Evolutionary conservation across 1,140 invertebrate genomes (phyloP).

Genomic region (Drosophila pseudoobscura): DNA sequence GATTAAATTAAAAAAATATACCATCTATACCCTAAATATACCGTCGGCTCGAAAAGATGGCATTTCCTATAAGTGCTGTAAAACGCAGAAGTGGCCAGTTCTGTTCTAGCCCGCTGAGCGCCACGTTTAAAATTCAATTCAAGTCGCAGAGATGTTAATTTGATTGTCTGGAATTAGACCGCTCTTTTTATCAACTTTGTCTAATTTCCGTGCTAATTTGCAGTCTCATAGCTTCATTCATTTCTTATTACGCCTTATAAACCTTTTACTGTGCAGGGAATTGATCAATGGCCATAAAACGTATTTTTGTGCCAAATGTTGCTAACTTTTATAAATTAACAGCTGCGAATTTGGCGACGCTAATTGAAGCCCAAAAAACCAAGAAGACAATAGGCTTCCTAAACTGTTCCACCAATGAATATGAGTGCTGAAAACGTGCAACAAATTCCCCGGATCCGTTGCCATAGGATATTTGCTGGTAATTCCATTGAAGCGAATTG

Average conservation of each 20-base stretch:
- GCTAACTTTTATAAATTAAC: slow-evolving; percentile 65
- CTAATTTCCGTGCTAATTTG: slow-evolving; percentile 31
- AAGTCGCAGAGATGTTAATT: no score
- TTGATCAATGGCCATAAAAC: slow-evolving; percentile 57
- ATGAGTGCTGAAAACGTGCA: slow-evolving; percentile 11
- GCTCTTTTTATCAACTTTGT: no score
- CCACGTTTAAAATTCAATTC: no score
- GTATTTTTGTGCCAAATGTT: slow-evolving; percentile 48
- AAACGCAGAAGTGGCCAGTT: neutral
- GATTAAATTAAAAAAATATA: no score
- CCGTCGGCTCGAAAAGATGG: no score
- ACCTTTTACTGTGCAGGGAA: slow-evolving; percentile 13
- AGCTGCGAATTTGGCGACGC: slow-evolving; percentile 23
- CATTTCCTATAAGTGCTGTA: no score
- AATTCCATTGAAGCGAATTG: slow-evolving; percentile 60
- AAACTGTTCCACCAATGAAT: slow-evolving; percentile 10
- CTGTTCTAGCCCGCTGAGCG: neutral
- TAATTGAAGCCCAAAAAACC: slow-evolving; percentile 56
- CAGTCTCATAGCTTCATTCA: slow-evolving; percentile 40
- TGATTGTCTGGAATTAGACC: no score
- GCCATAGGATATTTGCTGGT: slow-evolving; percentile 2
- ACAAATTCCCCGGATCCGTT: slow-evolving; percentile 26
- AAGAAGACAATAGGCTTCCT: slow-evolving; percentile 18
- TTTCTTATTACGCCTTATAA: slow-evolving; percentile 37
- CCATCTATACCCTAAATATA: no score